Evolutionary conservation across 2,888 invertebrate species (phyloP).

Genomic region (Cybosia mesomella): DNA sequence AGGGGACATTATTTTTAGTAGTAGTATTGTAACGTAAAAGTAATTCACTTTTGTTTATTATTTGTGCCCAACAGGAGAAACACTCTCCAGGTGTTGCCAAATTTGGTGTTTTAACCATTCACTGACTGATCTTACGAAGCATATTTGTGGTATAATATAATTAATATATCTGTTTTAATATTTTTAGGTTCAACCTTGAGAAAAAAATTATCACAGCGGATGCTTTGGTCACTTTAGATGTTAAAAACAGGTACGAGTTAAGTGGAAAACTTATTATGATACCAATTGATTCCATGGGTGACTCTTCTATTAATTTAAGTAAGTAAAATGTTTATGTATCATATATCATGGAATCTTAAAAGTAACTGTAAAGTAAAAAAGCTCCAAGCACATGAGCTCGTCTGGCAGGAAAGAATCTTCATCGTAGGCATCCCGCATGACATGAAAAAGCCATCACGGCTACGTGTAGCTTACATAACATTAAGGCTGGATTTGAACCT

Average conservation of each 20-base stretch:
- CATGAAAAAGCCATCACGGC: neutral
- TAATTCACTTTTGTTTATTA: no score
- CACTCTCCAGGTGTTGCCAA: no score
- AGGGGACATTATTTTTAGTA: no score
- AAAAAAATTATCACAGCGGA: constrained; percentile 70
- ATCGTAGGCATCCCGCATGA: neutral
- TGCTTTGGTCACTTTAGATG: constrained; percentile 68
- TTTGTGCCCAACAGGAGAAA: no score
- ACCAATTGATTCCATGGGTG: constrained; percentile 69
- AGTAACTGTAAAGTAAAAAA: neutral
- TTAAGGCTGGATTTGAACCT: neutral
- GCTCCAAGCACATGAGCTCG: neutral
- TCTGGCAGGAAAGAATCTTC: neutral
- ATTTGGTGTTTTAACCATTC: no score
- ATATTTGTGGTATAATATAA: neutral
- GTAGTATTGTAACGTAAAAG: no score
- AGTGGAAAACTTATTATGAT: constrained; percentile 67
- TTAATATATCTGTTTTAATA: neutral
- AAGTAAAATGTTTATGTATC: constrained; percentile 46
- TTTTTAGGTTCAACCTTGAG: constrained; percentile 66
- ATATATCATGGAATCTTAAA: neutral
- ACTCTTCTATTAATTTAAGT: constrained; percentile 71
- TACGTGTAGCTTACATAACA: neutral
- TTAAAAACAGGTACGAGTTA: constrained; percentile 70
- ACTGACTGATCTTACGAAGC: neutral